Percentiles rank a stretch among this genome's conserved stretches.
Conservation (phyloP, 2,888 invertebrate genomes). For the Aphidoletes aphidimyza region DNA sequence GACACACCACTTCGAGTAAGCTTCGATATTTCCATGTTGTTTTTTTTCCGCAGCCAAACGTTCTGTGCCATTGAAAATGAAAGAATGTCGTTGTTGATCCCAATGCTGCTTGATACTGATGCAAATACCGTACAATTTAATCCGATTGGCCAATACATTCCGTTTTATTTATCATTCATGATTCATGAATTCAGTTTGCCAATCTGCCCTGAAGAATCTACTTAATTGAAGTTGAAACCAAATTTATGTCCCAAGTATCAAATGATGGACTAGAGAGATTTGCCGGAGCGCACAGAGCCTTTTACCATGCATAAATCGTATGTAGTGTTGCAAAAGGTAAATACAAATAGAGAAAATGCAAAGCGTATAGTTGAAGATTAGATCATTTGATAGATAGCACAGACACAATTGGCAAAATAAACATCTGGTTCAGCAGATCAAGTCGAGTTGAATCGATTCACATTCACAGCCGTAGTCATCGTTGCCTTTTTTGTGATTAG, state of each 20-base stretch:
- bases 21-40: background rate
- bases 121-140: conserved; percentile 5
- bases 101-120: background rate
- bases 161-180: background rate
- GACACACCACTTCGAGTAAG: background rate
- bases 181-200: conserved; percentile 24
- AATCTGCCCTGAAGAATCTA: conserved; percentile 19
- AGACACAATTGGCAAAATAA: conserved; percentile 24
- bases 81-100: background rate
- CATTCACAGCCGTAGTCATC: no score
- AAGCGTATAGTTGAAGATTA: background rate
- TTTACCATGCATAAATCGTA: no score
- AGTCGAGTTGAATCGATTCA: conserved; percentile 9
- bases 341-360: background rate
- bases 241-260: conserved; percentile 18
- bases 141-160: conserved; percentile 28
- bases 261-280: background rate
- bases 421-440: conserved; percentile 43
- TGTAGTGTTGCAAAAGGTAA: background rate
- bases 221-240: conserved; percentile 48
- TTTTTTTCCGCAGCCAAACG: background rate
- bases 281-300: no score
- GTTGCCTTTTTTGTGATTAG: conserved; percentile 42
- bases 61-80: background rate
- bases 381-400: background rate